Base-by-base conservation (phyloP, 2,797 vertebrate species). In the Sebastes kiyomatsui region DNA sequence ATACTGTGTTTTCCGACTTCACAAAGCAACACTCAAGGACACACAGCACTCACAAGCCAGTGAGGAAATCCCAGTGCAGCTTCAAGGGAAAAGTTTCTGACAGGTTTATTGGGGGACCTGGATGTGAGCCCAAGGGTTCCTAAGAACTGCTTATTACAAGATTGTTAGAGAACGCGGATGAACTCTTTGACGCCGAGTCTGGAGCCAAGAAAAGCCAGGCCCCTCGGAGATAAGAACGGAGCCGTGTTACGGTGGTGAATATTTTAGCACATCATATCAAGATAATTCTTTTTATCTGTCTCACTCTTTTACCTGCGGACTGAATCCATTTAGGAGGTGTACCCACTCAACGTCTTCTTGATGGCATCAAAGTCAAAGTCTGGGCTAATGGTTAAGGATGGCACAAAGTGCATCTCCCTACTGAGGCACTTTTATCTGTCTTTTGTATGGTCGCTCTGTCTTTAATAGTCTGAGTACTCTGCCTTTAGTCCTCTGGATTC, bases 211-310 rank as follows among this genome's bases (percentile, higher is more conserved):
- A 83, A 87, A 90, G 73, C 77, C 79, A 60, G 70, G 69, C 62
- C 81, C 46, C 77, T 83, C 11, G 0, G 82, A 87, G 87, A 88
- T 81, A 81, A 83, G 80, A 83, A 67, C 1, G 9, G 33, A 86
- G 79, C 65, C 3, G n/a, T 66, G 77, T 79, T 72, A 46, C 74
- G 72, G 58, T 23, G 66, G 66, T 93, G 84, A 92, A 94, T 94
- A 93, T 93, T 94, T 91, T 77, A 93, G 13, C 73, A 85, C 72
- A 72, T 81, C 72, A 81, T 89, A 87, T 91, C 69, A 67, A 86
- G 75, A 88, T 92, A 82, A 90, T 87, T 90, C 60, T 79, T 87
- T 93, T 89, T 86, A 87, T 92, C 85, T 80, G 84, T 90, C 81
- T 84, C 49, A 49, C 42, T 90, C 71, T 91, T 90, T 88, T 82